phyloP scores from a whole-genome alignment of 2,797 vertebrate species.

The Harpagifer antarcticus region DNA sequence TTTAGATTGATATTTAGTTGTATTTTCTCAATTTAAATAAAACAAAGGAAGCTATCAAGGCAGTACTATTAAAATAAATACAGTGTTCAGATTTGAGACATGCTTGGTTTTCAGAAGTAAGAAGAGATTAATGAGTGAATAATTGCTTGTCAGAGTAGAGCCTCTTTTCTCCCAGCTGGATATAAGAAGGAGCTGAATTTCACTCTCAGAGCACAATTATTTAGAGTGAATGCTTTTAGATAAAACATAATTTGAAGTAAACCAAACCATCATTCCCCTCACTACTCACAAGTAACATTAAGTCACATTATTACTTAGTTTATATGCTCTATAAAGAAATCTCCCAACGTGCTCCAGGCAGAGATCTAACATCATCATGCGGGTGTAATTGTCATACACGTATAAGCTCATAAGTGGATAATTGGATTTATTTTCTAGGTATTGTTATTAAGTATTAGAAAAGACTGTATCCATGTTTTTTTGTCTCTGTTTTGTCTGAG shows the following conservation, averaged over 20 bases:
- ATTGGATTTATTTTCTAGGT: conserved; percentile 54
- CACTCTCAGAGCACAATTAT: not conserved
- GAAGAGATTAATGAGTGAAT: not conserved
- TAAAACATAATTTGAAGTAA: not conserved
- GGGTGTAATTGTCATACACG: conserved; percentile 53
- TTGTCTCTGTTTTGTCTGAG: conserved; percentile 43
- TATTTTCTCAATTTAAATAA: not conserved
- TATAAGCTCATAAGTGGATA: conserved; percentile 67
- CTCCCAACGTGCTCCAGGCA: not conserved
- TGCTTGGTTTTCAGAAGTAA: not conserved
- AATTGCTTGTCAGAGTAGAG: not conserved
- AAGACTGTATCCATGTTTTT: conserved; percentile 1
- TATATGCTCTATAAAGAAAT: not conserved
- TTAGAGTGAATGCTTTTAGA: not conserved
- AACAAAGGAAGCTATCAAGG: not conserved
- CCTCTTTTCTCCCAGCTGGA: not conserved
- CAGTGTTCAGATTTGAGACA: not conserved
- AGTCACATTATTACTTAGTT: not conserved
- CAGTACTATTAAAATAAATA: not conserved
- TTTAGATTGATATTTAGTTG: not conserved
- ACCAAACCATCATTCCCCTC: not conserved
- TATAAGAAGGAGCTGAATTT: not conserved
- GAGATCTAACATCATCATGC: conserved; percentile 32
- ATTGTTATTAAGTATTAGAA: conserved; percentile 26
- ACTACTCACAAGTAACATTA: not conserved